Evolutionary conservation across 1,140 invertebrate species (phyloP), one percentile per base, ranked within the genome.

Genomic region (Listronotus bonariensis): DNA sequence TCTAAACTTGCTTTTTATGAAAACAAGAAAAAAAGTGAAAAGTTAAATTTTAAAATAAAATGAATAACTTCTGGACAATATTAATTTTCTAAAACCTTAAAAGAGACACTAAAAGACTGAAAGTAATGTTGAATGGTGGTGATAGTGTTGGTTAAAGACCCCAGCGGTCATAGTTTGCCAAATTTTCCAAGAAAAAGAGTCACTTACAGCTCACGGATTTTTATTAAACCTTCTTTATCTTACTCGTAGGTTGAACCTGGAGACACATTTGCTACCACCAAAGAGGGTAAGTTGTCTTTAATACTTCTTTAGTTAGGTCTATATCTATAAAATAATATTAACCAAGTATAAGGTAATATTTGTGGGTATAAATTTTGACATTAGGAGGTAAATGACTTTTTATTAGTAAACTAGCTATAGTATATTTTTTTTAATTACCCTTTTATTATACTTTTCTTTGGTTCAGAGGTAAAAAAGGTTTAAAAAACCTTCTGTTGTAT

Each of bases 61-160:
- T 26, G 20, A 26, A 3, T 3, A 5, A 26, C 20, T 26, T 26
- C 5, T 26, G 20, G 20, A 26, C 20, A 3, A 26, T 26, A 26
- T 1, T 26, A 3, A 26, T 26, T 26, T 26, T 26, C 1, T 26
- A 26, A 26, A 1, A 1, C 20, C 5, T 5, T 26, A 48, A 11
- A 1, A 26, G 11, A 26, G 12, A 53, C 17, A 41, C 34, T 55
- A 17, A 57, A 66, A 64, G 65, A 72, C 65, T 63, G 45, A 59
- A 63, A 65, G 72, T 77, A 72, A 78, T 78, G 76, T 77, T 77
- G 76, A 74, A 78, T 78, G 77, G 77, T 78, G 73, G 77, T 78
- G 58, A 78, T 78, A 72, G 72, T 79, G 68, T 65, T 78, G 54
- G 61, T 78, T 46, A 69, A 65, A 69, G 76, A 77, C 75, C 76